Evolutionary conservation across 2,113 vertebrate genomes (phyloP), one percentile per base, ranked within the genome.

Genomic region (Xiphias gladius): DNA sequence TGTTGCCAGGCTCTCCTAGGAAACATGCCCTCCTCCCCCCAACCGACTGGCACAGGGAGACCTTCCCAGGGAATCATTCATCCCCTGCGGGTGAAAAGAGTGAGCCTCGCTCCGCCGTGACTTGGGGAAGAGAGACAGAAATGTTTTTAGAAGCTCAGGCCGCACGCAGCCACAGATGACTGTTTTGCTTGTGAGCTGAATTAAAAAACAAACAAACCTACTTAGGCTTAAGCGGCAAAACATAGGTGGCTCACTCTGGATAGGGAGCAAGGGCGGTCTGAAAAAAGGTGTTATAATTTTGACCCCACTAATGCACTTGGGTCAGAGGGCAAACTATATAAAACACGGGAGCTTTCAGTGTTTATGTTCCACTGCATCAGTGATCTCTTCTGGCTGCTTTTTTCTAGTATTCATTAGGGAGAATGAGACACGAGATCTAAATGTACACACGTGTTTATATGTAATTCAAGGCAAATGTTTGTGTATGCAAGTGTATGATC

Each of bases 1-100:
- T 14, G 79, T 90, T 80, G 89, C 87, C 84, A 91, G 70, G 80
- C 61, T 84, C 90, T 83, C 88, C 89, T 88, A 59, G 89, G 91
- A 92, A 26, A 11, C 19, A 32, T 37, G 4, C 43, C 41, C 58
- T 13, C n/a, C 54, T 14, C 66, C 57, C 54, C 48, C 89, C 84
- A 90, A 79, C 83, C 65, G 82, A 84, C 86, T 89, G 88, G 83
- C 48, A 62, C 83, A 55, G 62, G 22, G 68, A 86, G 69, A 80
- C 65, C 86, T 87, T 91, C 84, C 71, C 85, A 70, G 80, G 68
- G 87, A 90, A 76, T 73, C 81, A 85, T 85, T 90, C 86, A 86
- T 61, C 83, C 76, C 12, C 63, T 55, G 26, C 28, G 77, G 55
- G 43, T 55, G 64, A 84, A 71, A 83, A 75, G 62, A 80, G 64